These are phyloP conservation scores for Eupithecia vulgata DNA, from an alignment of 2,888 invertebrate genomes.

Conservation along the genomic window DNA sequence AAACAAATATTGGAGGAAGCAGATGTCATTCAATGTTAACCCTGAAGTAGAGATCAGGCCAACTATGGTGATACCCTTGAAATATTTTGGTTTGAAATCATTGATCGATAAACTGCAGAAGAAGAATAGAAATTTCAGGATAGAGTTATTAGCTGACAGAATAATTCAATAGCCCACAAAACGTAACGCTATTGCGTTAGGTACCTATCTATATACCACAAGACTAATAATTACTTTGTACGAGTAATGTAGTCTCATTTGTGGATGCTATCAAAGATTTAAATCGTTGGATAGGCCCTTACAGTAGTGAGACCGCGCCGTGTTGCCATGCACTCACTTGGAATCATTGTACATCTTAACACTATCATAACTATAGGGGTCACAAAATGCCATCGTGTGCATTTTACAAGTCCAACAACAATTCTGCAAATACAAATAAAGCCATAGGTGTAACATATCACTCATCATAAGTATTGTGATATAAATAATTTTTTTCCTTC, in stretches of 20 bases:
- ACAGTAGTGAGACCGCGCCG: too few relatives aligned
- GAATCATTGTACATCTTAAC: too few relatives aligned
- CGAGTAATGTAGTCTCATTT: neutral
- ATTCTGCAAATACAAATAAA: too few relatives aligned
- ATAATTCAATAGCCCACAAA: neutral
- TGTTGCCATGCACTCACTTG: too few relatives aligned
- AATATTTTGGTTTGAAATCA: slow-evolving; percentile 42
- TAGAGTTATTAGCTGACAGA: slow-evolving; percentile 52
- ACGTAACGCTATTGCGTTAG: neutral
- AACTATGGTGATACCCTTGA: slow-evolving; percentile 45
- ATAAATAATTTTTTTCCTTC: too few relatives aligned
- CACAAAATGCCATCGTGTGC: too few relatives aligned
- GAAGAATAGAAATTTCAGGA: slow-evolving; percentile 54
- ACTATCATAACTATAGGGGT: too few relatives aligned
- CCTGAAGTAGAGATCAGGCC: slow-evolving; percentile 29
- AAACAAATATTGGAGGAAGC: neutral
- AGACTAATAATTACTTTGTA: neutral
- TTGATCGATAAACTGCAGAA: slow-evolving; percentile 53
- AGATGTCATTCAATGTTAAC: neutral
- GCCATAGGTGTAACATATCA: too few relatives aligned
- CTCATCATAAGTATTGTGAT: too few relatives aligned
- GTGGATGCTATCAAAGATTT: neutral
- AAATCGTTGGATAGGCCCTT: too few relatives aligned
- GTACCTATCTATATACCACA: neutral
- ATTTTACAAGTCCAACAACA: too few relatives aligned